These are phyloP conservation scores for Dichetophora obliterata DNA, from an alignment of 2,888 invertebrate genomes.

Conservation along the genomic window DNA sequence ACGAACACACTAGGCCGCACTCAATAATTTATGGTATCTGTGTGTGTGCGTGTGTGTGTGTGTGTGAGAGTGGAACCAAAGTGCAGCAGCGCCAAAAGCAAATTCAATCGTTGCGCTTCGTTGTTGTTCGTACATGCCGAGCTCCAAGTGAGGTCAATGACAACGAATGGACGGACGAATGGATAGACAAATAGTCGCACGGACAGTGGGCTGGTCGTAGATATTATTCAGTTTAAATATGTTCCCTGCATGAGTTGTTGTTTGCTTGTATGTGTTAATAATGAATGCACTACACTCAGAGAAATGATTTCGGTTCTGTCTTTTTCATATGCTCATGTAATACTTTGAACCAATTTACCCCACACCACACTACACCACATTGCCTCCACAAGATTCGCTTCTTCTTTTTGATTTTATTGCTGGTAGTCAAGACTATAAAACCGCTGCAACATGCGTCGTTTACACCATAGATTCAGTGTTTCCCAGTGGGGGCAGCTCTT, in stretches of 20 bases:
- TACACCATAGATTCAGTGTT: not conserved
- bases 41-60: constrained; percentile 1
- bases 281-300: constrained; percentile 8
- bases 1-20: not conserved
- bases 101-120: not conserved
- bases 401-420: not conserved
- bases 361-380: not conserved
- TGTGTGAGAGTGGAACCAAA: not conserved
- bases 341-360: not conserved
- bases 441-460: constrained; percentile 16
- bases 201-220: not conserved
- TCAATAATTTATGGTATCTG: not conserved
- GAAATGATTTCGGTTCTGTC: not conserved
- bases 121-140: not conserved
- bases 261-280: not conserved
- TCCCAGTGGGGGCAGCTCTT: not conserved
- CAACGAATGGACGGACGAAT: constrained; percentile 12
- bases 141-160: constrained; percentile 29
- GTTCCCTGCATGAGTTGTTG: not conserved
- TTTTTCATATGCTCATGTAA: not conserved
- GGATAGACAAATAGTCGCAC: not conserved
- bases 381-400: not conserved
- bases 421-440: not conserved
- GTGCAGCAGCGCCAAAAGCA: not conserved
- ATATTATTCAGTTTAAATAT: not conserved